A percentile compares a stretch with the other conserved stretches of the same genome.
Evolutionary conservation across 1,140 invertebrate genomes (phyloP).

Genomic region (Drosophila rhopaloa): DNA sequence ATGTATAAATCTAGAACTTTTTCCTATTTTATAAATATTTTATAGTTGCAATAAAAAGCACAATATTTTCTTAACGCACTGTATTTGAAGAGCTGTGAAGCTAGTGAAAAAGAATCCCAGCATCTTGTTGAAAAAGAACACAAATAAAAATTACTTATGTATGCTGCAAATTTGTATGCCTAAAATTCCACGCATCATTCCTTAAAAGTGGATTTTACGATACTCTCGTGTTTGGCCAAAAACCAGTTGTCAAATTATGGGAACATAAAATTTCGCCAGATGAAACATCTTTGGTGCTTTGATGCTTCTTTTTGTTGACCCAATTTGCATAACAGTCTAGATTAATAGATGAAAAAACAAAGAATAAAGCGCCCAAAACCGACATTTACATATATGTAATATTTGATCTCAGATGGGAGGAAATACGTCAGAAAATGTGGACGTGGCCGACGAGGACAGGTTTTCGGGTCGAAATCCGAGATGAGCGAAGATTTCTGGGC

Average conservation of each 20-base stretch:
- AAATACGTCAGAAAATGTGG: constrained; percentile 3
- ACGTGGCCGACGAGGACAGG: constrained; percentile 31
- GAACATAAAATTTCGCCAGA: constrained; percentile 22
- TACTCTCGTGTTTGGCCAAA: constrained; percentile 20
- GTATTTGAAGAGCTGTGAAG: background rate
- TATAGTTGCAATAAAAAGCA: background rate
- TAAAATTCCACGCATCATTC: constrained; percentile 26
- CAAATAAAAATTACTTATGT: background rate
- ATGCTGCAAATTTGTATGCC: constrained; percentile 19
- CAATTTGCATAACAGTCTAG: constrained; percentile 57
- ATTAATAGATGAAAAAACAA: constrained; percentile 20
- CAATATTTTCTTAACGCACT: background rate
- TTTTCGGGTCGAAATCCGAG: constrained; percentile 15
- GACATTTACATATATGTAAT: constrained; percentile 52
- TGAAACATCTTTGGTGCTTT: constrained; percentile 32
- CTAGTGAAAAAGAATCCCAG: background rate
- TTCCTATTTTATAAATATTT: background rate
- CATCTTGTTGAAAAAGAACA: background rate
- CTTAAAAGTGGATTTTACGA: constrained; percentile 24
- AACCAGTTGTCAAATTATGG: constrained; percentile 44
- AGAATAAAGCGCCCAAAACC: constrained; percentile 14
- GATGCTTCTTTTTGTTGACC: constrained; percentile 5
- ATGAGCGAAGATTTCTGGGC: constrained; percentile 23
- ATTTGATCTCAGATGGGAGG: constrained; percentile 11
- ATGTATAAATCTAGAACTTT: too few relatives aligned